Base-by-base conservation (phyloP, 2,888 invertebrate species). In the Pterostichus madidus region DNA sequence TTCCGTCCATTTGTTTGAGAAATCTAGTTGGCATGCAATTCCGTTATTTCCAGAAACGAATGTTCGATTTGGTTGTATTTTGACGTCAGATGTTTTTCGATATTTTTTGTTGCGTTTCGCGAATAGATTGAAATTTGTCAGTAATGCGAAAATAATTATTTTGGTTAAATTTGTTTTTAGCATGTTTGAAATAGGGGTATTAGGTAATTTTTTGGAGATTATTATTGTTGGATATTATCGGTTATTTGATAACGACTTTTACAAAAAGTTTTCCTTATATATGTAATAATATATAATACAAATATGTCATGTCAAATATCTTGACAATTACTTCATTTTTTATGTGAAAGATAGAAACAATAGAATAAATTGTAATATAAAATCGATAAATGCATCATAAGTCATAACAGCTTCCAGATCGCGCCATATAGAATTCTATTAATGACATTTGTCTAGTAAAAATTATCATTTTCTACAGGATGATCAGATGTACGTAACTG, bases 11-110 rank as follows among this genome's bases (percentile, higher is more conserved):
- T 71, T 44, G 17, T 71, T 44, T 13, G 39, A 6, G 44, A 15
- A 46, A 56, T 17, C 17, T 17, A 17, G 46, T 71, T 15, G 44
- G 68, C 35, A 39, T 64, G 35, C 64, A 56, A 24, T 10, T 56
- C 15, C 17, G 8, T 56, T 56, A 56, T 56, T 56, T 17, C 56
- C 17, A 8, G 56, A 56, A 56, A 44, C 44, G 17, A 71, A 71
- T 56, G 13, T 56, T 71, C 44, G 68, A 71, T 71, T 71, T 71
- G 68, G 44, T 71, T 44, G 39, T 39, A 15, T 32, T 64, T 39
- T 64, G 64, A 39, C 39, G 44, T 44, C 39, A 71, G 44, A 56
- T 13, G 8, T 71, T 71, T 35, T 44, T 71, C 68, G 10, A 17
- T 13, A 44, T 15, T 71, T 32, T 71, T 71, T 56, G 56, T 10